These are phyloP conservation scores for Indri indri DNA, from an alignment of 2,113 vertebrate species.

Conservation along the genomic window DNA sequence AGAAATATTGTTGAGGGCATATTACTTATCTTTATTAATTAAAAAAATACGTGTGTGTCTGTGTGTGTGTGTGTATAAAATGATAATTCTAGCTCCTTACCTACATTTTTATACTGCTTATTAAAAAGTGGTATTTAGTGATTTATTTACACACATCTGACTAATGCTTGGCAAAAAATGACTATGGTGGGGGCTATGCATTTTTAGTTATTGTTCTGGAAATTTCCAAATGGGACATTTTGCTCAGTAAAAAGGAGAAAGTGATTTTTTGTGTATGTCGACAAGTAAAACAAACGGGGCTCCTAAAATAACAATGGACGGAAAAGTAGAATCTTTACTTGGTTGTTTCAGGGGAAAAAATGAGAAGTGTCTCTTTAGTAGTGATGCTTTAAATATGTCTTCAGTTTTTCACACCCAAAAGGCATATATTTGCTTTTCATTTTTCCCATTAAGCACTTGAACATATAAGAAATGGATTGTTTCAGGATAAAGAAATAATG, in stretches of 20 bases:
- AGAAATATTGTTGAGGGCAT: background rate
- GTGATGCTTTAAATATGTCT: background rate
- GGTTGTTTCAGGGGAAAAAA: background rate
- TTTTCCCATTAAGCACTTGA: background rate
- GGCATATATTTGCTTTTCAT: background rate
- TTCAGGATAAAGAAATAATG: background rate
- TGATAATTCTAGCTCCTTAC: slow-evolving; percentile 16
- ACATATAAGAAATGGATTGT: background rate
- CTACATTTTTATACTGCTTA: slow-evolving; percentile 31
- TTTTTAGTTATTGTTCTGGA: slow-evolving; percentile 13
- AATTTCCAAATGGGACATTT: slow-evolving; percentile 17
- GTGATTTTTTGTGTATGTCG: background rate
- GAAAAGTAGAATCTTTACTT: slow-evolving; percentile 4
- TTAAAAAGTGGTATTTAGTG: background rate
- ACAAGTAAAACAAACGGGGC: background rate
- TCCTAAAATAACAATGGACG: background rate
- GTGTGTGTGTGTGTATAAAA: background rate
- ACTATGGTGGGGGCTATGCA: background rate
- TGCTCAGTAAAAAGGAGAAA: background rate
- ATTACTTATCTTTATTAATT: background rate
- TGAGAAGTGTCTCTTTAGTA: background rate
- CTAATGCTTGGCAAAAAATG: background rate
- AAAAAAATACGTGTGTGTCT: background rate
- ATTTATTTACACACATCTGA: slow-evolving; percentile 7
- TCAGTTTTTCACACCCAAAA: background rate